Evolutionary conservation across 2,797 vertebrate genomes (phyloP).

Genomic region (Liasis olivaceus): DNA sequence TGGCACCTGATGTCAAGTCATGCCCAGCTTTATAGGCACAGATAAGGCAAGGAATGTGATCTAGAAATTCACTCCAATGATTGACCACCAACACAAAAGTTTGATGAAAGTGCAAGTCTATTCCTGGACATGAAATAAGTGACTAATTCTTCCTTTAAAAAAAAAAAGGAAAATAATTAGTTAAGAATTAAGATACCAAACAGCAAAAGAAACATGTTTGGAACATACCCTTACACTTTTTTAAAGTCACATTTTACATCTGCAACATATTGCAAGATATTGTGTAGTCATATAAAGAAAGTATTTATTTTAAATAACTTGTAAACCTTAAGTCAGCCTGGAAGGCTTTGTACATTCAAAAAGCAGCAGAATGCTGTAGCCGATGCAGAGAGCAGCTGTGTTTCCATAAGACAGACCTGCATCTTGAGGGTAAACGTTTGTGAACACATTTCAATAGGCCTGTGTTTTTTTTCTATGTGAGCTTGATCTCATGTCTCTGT

Average conservation of each 20-base stretch:
- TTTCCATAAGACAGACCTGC: neutral
- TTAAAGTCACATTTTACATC: constrained; percentile 6
- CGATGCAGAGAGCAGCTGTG: neutral
- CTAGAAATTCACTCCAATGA: neutral
- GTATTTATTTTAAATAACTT: constrained; percentile 21
- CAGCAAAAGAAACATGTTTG: neutral
- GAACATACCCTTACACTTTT: constrained; percentile 2
- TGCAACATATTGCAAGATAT: neutral
- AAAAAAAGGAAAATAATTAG: neutral
- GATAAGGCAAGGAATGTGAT: neutral
- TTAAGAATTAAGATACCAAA: neutral
- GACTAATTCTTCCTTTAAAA: neutral
- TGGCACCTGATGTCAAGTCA: neutral
- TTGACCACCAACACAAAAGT: neutral
- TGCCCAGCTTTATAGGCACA: neutral
- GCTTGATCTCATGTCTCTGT: no score
- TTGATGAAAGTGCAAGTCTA: neutral
- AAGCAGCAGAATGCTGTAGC: constrained; percentile 32
- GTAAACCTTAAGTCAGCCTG: neutral
- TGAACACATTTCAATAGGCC: neutral
- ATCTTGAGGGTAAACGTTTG: neutral
- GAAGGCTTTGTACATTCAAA: rapidly evolving
- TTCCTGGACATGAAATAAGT: neutral
- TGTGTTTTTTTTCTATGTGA: neutral
- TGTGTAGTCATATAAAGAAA: constrained; percentile 8